Base-by-base conservation (phyloP, 2,888 invertebrate species). In the Cyrtodaria siliqua region DNA sequence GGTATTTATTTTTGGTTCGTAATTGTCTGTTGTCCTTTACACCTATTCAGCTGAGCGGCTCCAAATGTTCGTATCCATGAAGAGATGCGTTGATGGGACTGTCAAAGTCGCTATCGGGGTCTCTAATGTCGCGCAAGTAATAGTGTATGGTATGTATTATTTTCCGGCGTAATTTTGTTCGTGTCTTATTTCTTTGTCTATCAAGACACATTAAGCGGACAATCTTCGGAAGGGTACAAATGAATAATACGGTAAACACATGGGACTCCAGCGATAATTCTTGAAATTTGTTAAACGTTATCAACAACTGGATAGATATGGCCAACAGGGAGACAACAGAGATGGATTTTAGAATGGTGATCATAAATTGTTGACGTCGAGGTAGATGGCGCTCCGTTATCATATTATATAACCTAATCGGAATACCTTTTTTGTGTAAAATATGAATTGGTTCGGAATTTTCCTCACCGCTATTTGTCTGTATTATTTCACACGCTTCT, bases 151-250 rank as follows among this genome's bases (percentile, higher is more conserved):
- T 63, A 27, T 14, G 8, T 14, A 57, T 47, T 16, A 70, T 63
- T 27, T 63, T 63, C 26, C 4, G 4, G 8, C 14, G 14, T n/a
- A 70, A 18, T 23, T 47, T 44, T 50, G 44, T 62, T 47, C 27
- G 18, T 14, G 23, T 2, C 6, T 16, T 23, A 23, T 69, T 16
- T 27, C 53, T 18, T n/a, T 49, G 55, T 6, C 33, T 26, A 1
- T 50, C 26, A 6, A 63, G 53, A 24, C 63, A 63, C 33, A 72
- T 20, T 2, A 56, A 38, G 14, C 57, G 56, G 16, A 68, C 53
- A 16, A 73, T 70, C 42, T 79, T 73, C 4, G 73, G 78, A 16
- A 79, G 57, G 0, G 73, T 57, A 26, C 78, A 79, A 2, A 79
- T 62, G 26, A 79, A 73, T 9, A 79, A 20, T 1, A 64, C 73